Evolutionary conservation across 1,140 invertebrate genomes (phyloP), one percentile per base, ranked within the genome.

Genomic region (Macrosteles quadrilineatus): DNA sequence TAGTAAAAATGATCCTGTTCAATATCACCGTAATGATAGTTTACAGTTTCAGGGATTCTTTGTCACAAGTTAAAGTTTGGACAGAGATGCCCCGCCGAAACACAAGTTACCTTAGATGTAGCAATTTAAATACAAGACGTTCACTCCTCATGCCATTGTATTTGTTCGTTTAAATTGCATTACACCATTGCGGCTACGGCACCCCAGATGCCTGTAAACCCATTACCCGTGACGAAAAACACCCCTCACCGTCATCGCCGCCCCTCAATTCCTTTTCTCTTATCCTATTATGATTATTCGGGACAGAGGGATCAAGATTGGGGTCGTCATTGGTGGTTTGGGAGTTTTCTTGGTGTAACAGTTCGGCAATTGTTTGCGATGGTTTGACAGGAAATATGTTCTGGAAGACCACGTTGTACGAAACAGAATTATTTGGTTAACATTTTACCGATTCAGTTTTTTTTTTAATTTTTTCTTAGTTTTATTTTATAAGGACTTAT

Each of bases 151-250:
- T 43, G 31, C 23, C 31, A 25, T 29, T 14, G 29, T 12, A 27
- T 40, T 19, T 66, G 40, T 66, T 66, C n/a, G 63, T 66, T 66
- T 43, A 66, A 66, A 66, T 66, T 66, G 63, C 40, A 66, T 66
- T 66, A 66, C 63, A 66, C 63, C 63, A 66, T 66, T 45, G 63
- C 27, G 63, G 32, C 32, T 43, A 66, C 40, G 32, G 29, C 36
- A 2, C 63, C 63, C 63, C 32, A 14, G 63, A 23, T 31, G 27
- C 63, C 63, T 17, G 32, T 66, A 66, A 66, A 66, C n/a, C 63
- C 63, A 66, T 66, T 45, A 45, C 63, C 63, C 63, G 19, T 43
- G 36, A 45, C 63, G 23, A 25, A 25, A 59, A 25, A 59, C 21
- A 25, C 4, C 55, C 55, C 55, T 25, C 25, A 25, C 55, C 55